Base-by-base conservation (phyloP, 2,113 vertebrate species). In the Glaucidium brasilianum region DNA sequence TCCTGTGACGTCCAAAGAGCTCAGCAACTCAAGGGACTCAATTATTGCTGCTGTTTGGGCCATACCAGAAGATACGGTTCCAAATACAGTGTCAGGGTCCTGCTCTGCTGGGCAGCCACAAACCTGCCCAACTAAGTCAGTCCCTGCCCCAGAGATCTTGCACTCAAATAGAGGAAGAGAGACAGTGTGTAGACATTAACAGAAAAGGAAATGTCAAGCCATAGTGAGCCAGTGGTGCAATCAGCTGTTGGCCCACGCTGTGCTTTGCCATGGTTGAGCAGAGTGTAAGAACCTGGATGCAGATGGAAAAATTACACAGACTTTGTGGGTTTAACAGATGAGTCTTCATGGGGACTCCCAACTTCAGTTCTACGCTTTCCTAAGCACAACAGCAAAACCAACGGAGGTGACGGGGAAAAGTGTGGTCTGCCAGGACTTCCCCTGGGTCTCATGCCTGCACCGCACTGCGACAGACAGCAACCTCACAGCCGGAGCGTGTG, bases 221-320 rank as follows among this genome's bases (percentile, higher is more conserved):
- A 45, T 0, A 47, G 79, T 1, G 5, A 77, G 27, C 1, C 1
- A 63, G 62, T 2, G 3, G 20, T 67, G 52, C 60, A 45, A 67
- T 7, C 10, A 2, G n/a, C 53, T 6, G 1, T 26, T 1, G 2
- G 59, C 78, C 67, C 74, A 78, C 8, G 17, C 71, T 1, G 0
- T 3, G 39, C 41, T 62, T 30, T 53, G 49, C 68, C 63, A 15
- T 1, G 26, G 47, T 56, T 29, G 62, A 79, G 77, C 29, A 52
- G 25, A 15, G 20, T 6, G 23, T 12, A 53, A 55, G 86, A 50
- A 67, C 10, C 18, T 5, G 3, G 34, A 23, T 43, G 41, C 12
- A 52, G 84, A 35, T 35, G 50, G 56, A 66, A 59, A 79, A 92
- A 53, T 14, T 12, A 63, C 30, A 37, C 23, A 72, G 47, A 52